Evolutionary conservation across 2,888 invertebrate species (phyloP).

Genomic region (Trichacis sp.): DNA sequence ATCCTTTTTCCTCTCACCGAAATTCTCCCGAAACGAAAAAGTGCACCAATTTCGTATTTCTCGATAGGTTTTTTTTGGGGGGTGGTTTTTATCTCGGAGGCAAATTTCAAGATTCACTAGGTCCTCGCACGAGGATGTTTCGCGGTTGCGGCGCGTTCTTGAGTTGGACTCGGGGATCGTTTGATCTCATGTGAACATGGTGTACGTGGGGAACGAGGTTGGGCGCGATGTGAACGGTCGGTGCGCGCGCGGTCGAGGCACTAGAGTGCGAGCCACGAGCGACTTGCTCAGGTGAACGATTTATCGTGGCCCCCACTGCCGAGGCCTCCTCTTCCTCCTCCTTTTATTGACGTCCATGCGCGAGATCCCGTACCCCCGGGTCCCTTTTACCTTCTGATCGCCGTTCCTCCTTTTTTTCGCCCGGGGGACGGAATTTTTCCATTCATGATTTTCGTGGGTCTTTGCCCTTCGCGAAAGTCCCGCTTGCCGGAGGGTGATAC

Average conservation of each 20-base stretch:
- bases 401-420: neutral
- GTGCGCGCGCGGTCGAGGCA: constrained; percentile 57
- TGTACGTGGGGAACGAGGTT: constrained; percentile 6
- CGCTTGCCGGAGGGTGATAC: no score
- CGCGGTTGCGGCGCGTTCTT: constrained; percentile 4
- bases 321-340: constrained; percentile 28
- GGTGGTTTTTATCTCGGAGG: neutral
- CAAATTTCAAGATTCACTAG: no score
- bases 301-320: constrained; percentile 61
- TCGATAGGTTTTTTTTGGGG: neutral
- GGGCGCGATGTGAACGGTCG: constrained; percentile 48
- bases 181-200: constrained; percentile 28
- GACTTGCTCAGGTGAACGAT: constrained; percentile 62
- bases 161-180: constrained; percentile 3
- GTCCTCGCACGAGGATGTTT: no score
- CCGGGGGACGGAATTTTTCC: no score
- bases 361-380: neutral
- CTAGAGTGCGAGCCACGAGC: constrained; percentile 40
- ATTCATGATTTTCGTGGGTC: no score
- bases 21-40: no score
- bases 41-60: neutral
- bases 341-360: constrained; percentile 24
- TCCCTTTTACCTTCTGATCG: neutral
- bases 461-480: no score
- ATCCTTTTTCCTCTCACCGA: neutral